These are phyloP conservation scores for Darevskia mixta DNA, from an alignment of 2,797 vertebrate species.

Conservation along the genomic window DNA sequence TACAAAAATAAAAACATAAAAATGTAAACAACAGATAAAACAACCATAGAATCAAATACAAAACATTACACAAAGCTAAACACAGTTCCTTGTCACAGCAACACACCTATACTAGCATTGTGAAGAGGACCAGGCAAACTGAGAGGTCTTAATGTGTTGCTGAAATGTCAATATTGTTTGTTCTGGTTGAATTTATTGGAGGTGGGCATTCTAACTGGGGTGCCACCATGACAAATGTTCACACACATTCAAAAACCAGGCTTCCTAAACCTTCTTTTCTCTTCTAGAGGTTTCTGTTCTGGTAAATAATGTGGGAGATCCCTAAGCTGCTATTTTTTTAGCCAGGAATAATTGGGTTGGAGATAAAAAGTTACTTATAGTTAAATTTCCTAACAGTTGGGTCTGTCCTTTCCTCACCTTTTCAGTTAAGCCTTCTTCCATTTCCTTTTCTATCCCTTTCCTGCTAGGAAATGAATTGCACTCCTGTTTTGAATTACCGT, in stretches of 20 bases:
- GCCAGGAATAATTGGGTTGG: not conserved
- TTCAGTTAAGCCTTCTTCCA: not conserved
- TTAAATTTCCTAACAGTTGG: not conserved
- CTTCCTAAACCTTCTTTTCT: not conserved
- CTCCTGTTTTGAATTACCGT: too few relatives aligned
- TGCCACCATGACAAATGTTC: constrained; percentile 1
- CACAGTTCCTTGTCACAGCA: not conserved
- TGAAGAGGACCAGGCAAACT: too few relatives aligned
- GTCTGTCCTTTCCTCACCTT: not conserved
- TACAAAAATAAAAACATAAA: too few relatives aligned
- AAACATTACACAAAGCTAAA: not conserved
- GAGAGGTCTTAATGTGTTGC: too few relatives aligned
- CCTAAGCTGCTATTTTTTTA: not conserved
- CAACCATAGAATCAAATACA: too few relatives aligned
- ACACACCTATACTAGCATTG: too few relatives aligned
- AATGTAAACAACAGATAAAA: too few relatives aligned
- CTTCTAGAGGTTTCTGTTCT: not conserved
- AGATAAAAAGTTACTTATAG: not conserved
- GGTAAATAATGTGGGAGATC: not conserved
- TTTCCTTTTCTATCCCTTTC: not conserved
- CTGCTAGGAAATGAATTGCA: not conserved
- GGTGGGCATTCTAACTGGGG: too few relatives aligned
- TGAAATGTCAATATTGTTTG: not conserved
- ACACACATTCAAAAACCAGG: not conserved
- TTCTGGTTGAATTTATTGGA: too few relatives aligned